Evolutionary conservation across 2,113 vertebrate genomes (phyloP).

Genomic region (Neotragus moschatus): DNA sequence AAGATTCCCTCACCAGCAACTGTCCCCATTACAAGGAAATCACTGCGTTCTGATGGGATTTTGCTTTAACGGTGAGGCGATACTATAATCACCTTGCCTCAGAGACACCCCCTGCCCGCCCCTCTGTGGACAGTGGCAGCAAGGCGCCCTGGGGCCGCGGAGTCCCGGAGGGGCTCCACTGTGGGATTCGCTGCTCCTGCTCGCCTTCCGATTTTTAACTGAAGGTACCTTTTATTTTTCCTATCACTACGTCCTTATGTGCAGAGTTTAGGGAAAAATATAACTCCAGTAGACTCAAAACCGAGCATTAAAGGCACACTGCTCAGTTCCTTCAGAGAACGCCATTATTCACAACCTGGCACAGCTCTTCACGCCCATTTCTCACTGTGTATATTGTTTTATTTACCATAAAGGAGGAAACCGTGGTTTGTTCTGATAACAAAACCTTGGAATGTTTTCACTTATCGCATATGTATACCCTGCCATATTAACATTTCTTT

Average conservation of each 20-base stretch:
- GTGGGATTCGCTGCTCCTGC: neutral
- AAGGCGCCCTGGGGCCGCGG: fast-evolving
- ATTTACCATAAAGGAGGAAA: neutral
- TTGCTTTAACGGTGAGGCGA: neutral
- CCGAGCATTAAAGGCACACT: neutral
- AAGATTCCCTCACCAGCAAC: neutral
- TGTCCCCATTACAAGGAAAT: neutral
- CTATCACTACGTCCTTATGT: neutral
- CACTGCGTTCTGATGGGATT: neutral
- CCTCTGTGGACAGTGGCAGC: neutral
- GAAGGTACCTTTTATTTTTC: neutral
- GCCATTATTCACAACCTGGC: neutral
- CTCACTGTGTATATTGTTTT: neutral
- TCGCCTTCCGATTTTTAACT: neutral
- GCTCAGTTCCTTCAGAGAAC: neutral
- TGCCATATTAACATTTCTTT: neutral
- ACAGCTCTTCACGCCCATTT: neutral
- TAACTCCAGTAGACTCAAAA: neutral
- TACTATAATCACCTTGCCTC: neutral
- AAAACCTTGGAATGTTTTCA: neutral
- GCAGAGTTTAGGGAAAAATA: neutral
- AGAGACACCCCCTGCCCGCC: neutral
- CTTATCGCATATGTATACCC: neutral
- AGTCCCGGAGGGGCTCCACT: neutral
- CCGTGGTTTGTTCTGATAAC: neutral